Evolutionary conservation across 92 coral and sea anemone genomes (phyloP).

Genomic region (Metridium senile): DNA sequence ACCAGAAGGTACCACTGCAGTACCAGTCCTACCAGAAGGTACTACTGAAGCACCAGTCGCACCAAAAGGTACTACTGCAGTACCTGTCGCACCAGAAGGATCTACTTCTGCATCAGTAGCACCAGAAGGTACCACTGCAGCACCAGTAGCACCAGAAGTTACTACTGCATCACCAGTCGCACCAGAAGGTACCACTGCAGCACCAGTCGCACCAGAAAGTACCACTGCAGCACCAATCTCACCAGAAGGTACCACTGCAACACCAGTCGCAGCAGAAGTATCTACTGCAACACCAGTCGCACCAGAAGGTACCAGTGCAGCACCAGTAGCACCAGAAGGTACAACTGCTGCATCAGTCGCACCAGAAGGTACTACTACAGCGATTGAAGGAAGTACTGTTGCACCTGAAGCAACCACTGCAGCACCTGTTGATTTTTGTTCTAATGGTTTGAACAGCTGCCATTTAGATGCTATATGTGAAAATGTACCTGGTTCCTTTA

Average conservation of each 20-base stretch:
- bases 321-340: neutral
- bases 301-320: neutral
- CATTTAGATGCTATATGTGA: constrained; percentile 52
- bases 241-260: constrained; percentile 4
- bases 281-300: neutral
- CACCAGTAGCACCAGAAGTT: too few relatives aligned
- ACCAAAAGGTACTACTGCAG: too few relatives aligned
- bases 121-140: too few relatives aligned
- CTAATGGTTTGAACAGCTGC: constrained; percentile 41
- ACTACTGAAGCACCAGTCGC: too few relatives aligned
- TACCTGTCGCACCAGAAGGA: too few relatives aligned
- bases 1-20: too few relatives aligned
- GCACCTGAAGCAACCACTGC: constrained; percentile 10
- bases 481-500: constrained; percentile 44
- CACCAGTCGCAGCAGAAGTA: neutral
- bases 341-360: neutral
- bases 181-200: too few relatives aligned
- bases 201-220: too few relatives aligned
- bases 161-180: too few relatives aligned
- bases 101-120: too few relatives aligned
- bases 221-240: too few relatives aligned
- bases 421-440: constrained; percentile 51
- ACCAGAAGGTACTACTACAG: constrained; percentile 1
- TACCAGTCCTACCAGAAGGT: too few relatives aligned
- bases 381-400: neutral